phyloP scores from a whole-genome alignment of 2,888 invertebrate species.

The Rhyacophila evoluta region DNA sequence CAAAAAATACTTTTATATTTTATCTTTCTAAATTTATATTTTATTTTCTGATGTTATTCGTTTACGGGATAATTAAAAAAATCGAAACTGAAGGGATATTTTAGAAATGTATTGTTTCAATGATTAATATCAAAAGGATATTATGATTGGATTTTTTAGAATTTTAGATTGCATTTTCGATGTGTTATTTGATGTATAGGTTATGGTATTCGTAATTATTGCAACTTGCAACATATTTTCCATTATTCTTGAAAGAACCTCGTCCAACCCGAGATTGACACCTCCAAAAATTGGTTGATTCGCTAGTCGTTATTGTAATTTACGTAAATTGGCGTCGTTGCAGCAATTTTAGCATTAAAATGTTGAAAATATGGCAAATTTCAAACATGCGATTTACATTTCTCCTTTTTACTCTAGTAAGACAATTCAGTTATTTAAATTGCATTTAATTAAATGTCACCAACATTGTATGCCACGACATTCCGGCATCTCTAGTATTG shows the following conservation, averaged over 20 bases:
- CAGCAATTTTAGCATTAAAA: conserved; percentile 23
- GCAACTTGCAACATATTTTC: conserved; percentile 25
- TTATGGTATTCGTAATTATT: no score
- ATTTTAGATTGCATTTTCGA: no score
- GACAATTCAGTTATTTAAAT: background rate
- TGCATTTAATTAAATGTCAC: conserved; percentile 34
- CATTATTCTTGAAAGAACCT: background rate
- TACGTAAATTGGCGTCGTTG: background rate
- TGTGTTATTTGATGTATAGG: no score
- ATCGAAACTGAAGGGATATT: no score
- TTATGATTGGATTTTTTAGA: no score
- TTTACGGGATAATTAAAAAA: no score
- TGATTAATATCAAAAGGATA: no score
- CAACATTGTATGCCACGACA: conserved; percentile 43
- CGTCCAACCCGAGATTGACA: conserved; percentile 35
- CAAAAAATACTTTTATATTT: no score
- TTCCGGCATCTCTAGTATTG: conserved; percentile 43
- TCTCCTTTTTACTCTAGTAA: conserved; percentile 41
- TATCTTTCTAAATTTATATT: no score
- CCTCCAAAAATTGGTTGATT: conserved; percentile 27
- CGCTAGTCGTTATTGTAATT: conserved; percentile 12
- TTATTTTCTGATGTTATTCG: no score
- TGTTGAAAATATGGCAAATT: conserved; percentile 37
- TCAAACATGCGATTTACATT: conserved; percentile 40
- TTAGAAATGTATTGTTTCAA: no score